Percentiles rank a stretch among this genome's conserved stretches.
phyloP scores from a whole-genome alignment of 2,888 invertebrate genomes.

The Taphrorychus bicolor region DNA sequence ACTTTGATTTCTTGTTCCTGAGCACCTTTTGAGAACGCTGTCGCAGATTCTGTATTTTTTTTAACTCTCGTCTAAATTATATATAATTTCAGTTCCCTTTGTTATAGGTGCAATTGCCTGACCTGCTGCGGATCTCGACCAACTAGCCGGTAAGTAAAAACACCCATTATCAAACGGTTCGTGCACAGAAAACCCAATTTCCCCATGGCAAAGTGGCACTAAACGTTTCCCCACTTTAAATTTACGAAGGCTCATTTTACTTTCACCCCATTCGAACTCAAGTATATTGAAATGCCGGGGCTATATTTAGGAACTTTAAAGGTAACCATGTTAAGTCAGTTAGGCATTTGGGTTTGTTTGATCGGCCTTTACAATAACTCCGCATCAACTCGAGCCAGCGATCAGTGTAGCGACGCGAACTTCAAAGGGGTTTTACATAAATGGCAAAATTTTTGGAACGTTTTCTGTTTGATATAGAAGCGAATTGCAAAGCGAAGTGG shows the following conservation, averaged over 20 bases:
- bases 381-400: not conserved
- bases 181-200: not conserved
- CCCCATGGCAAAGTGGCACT: not conserved
- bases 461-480: not conserved
- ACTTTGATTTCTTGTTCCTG: too few relatives aligned
- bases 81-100: too few relatives aligned
- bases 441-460: not conserved
- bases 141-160: not conserved
- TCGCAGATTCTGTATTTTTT: too few relatives aligned
- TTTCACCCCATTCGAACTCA: not conserved
- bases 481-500: too few relatives aligned
- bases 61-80: too few relatives aligned
- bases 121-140: not conserved
- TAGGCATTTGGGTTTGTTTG: constrained; percentile 28
- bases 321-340: constrained; percentile 18
- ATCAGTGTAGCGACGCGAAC: not conserved
- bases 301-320: not conserved
- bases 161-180: not conserved
- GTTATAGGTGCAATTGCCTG: not conserved
- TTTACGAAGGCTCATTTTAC: not conserved
- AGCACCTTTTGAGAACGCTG: too few relatives aligned
- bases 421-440: not conserved
- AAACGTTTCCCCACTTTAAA: not conserved
- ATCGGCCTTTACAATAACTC: constrained; percentile 18
- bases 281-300: not conserved